Evolutionary conservation across 2,888 invertebrate species (phyloP), one percentile per base, ranked within the genome.

Genomic region (Portevinia maculata): DNA sequence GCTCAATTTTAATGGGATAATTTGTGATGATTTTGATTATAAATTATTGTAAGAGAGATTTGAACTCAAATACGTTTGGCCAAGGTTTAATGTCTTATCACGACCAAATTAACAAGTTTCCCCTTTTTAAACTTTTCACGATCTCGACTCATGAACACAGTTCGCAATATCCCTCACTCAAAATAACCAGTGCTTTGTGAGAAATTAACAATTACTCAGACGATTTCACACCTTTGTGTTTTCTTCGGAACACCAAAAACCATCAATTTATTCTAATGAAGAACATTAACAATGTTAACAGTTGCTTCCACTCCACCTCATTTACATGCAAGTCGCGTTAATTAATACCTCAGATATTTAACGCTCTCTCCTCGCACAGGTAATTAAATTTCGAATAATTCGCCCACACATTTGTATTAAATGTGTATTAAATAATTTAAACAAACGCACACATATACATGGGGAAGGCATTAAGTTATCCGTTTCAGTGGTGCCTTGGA

Each of bases 331-430:
- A 67, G 60, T 60, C 55, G 52, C 50, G 24, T 67, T 60, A 60
- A 60, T 50, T 79, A 74, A 74, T 69, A 48, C 60, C 55, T 60
- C 30, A 34, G 50, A 53, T 32, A 19, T 32, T 34, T 67, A 4
- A 32, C 21, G n/a, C 7, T 32, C 21, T 32, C 7, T 52, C 64
- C 70, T 62, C 28, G 9, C 50, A 57, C 13, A 57, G 57, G 52
- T 76, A 83, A 83, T 83, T 78, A 71, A 83, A 76, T 83, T 75
- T 60, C 34, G 46, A 34, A 13, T 34, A 48, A 50, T 13, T 34
- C 17, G 5, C 24, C n/a, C n/a, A n/a, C n/a, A n/a, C n/a, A n/a
- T n/a, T n/a, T n/a, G n/a, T n/a, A n/a, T n/a, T n/a, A n/a, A n/a
- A n/a, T n/a, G n/a, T n/a, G n/a, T n/a, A n/a, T n/a, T n/a, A n/a